Conservation (phyloP, 2,888 invertebrate genomes). For the Rotaria socialis region DNA sequence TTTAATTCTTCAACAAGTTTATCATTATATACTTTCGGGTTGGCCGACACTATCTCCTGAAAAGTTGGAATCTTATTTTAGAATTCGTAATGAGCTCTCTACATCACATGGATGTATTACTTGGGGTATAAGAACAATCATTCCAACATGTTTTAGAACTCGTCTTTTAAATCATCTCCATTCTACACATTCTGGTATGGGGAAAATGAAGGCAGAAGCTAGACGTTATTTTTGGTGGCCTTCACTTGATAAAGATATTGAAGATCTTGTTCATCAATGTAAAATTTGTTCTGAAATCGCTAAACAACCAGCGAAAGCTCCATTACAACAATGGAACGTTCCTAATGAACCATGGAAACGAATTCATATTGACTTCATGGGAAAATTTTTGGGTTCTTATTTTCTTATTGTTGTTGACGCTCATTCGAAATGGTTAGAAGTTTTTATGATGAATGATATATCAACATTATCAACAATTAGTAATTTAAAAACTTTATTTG, state of each 20-base stretch:
- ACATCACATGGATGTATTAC: neutral
- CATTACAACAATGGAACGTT: too few species aligned
- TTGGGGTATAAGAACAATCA: neutral
- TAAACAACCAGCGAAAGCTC: too few species aligned
- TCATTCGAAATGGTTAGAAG: too few species aligned
- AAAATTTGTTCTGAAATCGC: too few species aligned
- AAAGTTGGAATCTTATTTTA: neutral
- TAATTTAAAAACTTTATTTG: too few species aligned
- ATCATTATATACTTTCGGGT: neutral
- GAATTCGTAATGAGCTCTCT: slow-evolving; percentile 7
- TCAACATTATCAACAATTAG: too few species aligned
- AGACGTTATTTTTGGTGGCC: slow-evolving; percentile 37
- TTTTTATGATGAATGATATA: too few species aligned
- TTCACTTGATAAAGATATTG: neutral
- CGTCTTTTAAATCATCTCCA: neutral
- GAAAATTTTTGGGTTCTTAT: too few species aligned
- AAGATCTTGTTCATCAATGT: neutral
- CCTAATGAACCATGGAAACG: too few species aligned
- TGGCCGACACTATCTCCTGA: neutral
- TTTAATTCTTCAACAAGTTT: neutral
- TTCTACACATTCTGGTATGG: neutral
- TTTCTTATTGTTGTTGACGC: too few species aligned
- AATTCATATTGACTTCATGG: too few species aligned
- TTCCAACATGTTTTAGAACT: neutral
- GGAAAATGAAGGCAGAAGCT: neutral